Evolutionary conservation across 2,113 vertebrate genomes (phyloP).

Genomic region (Mystacornis crossleyi): DNA sequence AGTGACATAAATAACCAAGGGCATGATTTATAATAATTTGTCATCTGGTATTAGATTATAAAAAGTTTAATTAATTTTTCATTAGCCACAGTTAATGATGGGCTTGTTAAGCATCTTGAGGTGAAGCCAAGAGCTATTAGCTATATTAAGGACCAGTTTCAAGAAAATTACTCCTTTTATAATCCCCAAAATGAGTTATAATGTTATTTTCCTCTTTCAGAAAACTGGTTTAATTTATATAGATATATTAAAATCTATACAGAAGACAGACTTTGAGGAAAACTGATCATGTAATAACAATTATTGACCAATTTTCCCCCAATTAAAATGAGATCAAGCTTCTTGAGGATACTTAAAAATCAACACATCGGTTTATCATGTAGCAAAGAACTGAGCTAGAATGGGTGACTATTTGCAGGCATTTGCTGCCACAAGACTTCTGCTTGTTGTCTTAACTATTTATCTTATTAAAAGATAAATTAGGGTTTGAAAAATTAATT

Average conservation of each 20-base stretch:
- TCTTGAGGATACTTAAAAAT: background rate
- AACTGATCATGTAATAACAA: background rate
- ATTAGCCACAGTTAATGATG: conserved; percentile 41
- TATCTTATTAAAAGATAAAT: background rate
- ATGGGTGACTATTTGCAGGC: background rate
- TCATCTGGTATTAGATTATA: background rate
- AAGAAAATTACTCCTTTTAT: background rate
- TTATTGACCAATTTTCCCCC: background rate
- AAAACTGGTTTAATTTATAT: background rate
- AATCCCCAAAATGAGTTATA: background rate
- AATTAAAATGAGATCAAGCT: background rate
- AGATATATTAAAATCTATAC: background rate
- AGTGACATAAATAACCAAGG: background rate
- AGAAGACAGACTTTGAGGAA: background rate
- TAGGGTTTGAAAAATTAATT: background rate
- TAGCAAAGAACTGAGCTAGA: background rate
- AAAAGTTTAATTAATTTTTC: conserved; percentile 53
- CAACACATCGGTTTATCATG: background rate
- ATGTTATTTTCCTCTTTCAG: background rate
- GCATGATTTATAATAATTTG: conserved; percentile 40
- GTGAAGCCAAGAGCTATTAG: conserved; percentile 45
- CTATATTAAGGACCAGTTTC: background rate
- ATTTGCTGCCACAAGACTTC: background rate
- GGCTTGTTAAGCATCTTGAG: conserved; percentile 36
- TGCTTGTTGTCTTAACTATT: background rate